Base-by-base conservation (phyloP, 1,140 invertebrate species). In the Hyphantria cunea region DNA sequence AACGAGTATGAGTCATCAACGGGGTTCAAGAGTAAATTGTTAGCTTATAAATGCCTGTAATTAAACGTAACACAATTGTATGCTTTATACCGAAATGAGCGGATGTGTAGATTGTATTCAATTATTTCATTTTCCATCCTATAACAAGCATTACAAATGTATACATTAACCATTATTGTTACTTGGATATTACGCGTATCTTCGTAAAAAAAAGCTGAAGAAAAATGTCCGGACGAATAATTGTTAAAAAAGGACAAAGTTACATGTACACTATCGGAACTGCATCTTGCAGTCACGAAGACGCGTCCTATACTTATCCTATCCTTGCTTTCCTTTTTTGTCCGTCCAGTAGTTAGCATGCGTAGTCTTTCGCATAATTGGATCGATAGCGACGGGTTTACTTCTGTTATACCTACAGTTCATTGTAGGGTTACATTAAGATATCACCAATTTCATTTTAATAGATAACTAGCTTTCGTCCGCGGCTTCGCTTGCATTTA, bases 291-390 rank as follows among this genome's bases (percentile, higher is more conserved):
- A 33, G 44, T 25, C 17, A 25, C 17, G 39, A 42, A 14, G 11
- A 31, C 59, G 32, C 14, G 47, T 53, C 59, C 42, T 45, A 44
- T 51, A 53, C 50, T 62, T 53, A 62, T 13, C n/a, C n/a, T n/a
- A n/a, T 47, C 9, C 32, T 32, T 13, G 50, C 53, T 42, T 33
- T 47, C 39, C n/a, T 52, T 54, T 54, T 54, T 54, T 12, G 17
- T 25, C 5, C 5, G 5, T 25, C 17, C 17, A 25, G 17, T 1
- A 25, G 1, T 25, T 25, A 25, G 5, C 5, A 25, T 25, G 17
- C 5, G 17, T 25, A 25, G 17, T 47, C 14, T 45, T 25, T 56
- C 44, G 34, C 55, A 15, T 49, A 48, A 58, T 49, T 58, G 45
- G 17, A 25, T 25, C 17, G 17, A 25, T 25, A 5, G 5, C 17